Base-by-base conservation (phyloP, 2,888 invertebrate genomes). In the Meloe dianella region DNA sequence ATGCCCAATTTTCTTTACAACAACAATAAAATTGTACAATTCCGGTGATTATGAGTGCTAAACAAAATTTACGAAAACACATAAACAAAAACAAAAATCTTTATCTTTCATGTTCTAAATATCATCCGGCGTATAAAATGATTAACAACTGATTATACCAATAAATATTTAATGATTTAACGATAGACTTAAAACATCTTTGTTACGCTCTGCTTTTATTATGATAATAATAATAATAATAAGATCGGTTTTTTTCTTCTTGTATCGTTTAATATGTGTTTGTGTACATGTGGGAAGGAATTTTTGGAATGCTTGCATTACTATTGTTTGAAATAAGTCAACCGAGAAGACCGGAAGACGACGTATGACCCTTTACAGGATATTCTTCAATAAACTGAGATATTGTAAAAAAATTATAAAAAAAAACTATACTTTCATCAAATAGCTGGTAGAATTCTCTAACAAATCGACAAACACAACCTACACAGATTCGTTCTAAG, bases 241-340 rank as follows among this genome's bases (percentile, higher is more conserved):
- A 5, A n/a, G n/a, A 7, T 41, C 41, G 5, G 3, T 20, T 47
- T 47, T 47, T 7, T 47, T 47, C 47, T 47, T 4, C 20, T 20
- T 47, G 24, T 12, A 14, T 54, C 9, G 22, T 54, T 54, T 54
- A 54, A 54, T 22, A 54, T 24, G 54, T 6, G 8, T 17, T 3
- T 32, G 41, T 54, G 54, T 54, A 20, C 54, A 54, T 75, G 75
- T 76, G 76, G 76, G 76, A 76, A 78, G 76, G 76, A 75, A 77
- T 77, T 71, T 68, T 32, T 64, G 66, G 75, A 78, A 78, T 78
- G 76, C 64, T 69, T 51, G 56, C 61, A 69, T 61, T 47, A 67
- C 72, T 73, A 69, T 75, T 75, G 74, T 75, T 70, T 69, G 57
- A 67, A 64, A 71, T 65, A 74, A 74, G 73, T 74, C 74, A 71